Base-by-base conservation (phyloP, 2,888 invertebrate genomes). In the Digitonthophagus gazella region DNA sequence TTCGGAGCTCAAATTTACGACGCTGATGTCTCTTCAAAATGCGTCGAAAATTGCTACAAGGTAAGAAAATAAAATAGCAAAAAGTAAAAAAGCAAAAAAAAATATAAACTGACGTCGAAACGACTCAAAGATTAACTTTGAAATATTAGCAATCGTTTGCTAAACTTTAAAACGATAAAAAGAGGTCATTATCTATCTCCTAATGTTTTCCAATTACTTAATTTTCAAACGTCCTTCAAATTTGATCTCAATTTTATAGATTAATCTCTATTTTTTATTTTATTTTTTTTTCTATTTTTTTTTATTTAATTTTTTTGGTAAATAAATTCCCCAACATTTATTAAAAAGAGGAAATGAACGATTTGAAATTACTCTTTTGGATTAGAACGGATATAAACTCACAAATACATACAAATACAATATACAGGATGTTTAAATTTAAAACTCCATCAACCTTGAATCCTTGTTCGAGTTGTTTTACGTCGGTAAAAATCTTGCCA, bases 11-110 rank as follows among this genome's bases (percentile, higher is more conserved):
- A 61, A 20, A 61, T 61, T n/a, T 61, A 61, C n/a, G 61, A 61
- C 20, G 61, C 19, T 18, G 61, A 61, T 18, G 18, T 61, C 20
- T 61, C 61, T 15, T n/a, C 61, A 15, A 61, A 61, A 61, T 61
- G 61, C 61, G 20, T 61, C 19, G 19, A 61, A 18, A 61, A 61
- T 19, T 61, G 61, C n/a, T 61, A 61, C 18, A 61, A 61, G 61
- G 61, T 61, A 61, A 19, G 18, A 3, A 44, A 44, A 44, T 44
- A 44, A 22, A 4, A 22, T 22, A 4, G 3, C 6, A 22, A 22
- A 44, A 44, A n/a, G n/a, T n/a, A n/a, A n/a, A n/a, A n/a, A n/a
- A n/a, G n/a, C n/a, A n/a, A n/a, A n/a, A 22, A 22, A 22, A 22
- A 6, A 22, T 4, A 22, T 22, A 3, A 22, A 22, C 6, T 22